phyloP scores from a whole-genome alignment of 1,140 invertebrate species.

The Drosophila murphyi region DNA sequence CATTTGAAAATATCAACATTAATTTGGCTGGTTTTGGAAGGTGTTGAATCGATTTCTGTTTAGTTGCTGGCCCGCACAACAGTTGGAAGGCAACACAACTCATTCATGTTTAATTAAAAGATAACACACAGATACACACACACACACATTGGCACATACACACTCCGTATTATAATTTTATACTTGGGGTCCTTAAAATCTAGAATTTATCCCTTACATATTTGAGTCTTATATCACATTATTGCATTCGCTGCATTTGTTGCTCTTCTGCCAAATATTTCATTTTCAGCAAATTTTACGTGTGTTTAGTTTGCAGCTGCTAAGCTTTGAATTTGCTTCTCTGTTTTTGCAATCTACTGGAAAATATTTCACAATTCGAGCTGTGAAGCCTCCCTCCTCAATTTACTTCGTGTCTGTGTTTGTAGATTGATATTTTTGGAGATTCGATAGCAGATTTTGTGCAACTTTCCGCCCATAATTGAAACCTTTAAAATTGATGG shows the following conservation, averaged over 20 bases:
- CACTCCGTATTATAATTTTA: constrained; percentile 18
- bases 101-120: constrained; percentile 83
- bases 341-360: constrained; percentile 53
- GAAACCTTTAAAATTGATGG: constrained; percentile 75
- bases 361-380: constrained; percentile 56
- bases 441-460: constrained; percentile 46
- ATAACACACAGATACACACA: constrained; percentile 60
- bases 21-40: neutral
- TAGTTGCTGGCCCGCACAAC: constrained; percentile 45
- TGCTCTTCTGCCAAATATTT: constrained; percentile 58
- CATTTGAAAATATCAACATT: neutral
- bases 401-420: neutral
- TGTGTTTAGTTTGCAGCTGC: constrained; percentile 53
- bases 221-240: constrained; percentile 19
- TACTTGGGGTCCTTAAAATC: constrained; percentile 68
- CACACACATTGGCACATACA: constrained; percentile 4
- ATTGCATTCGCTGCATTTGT: constrained; percentile 44
- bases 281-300: constrained; percentile 54
- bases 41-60: neutral
- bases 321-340: constrained; percentile 31
- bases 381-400: constrained; percentile 39
- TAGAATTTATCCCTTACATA: constrained; percentile 48
- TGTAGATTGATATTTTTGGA: constrained; percentile 3
- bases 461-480: constrained; percentile 66
- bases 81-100: constrained; percentile 50